A percentile compares a stretch with the other conserved stretches of the same genome.
These are phyloP conservation scores for Pachyrhynchus sulphureomaculatus DNA, from an alignment of 1,140 invertebrate species.

Conservation along the genomic window DNA sequence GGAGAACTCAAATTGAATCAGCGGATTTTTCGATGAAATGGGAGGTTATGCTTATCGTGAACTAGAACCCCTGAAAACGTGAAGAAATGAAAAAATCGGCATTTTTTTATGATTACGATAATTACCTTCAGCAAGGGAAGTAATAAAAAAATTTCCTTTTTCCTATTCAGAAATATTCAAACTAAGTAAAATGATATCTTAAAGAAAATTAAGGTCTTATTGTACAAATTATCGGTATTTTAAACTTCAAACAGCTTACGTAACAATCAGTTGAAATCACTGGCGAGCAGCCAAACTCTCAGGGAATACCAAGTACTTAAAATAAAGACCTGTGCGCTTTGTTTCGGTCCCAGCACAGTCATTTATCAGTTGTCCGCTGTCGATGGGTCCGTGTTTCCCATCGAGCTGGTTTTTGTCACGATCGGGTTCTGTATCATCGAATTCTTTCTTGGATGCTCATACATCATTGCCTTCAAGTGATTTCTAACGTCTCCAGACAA, in stretches of 20 bases:
- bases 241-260: not conserved
- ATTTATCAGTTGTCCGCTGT: constrained; percentile 20
- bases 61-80: too few species aligned
- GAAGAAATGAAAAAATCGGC: too few species aligned
- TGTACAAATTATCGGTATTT: too few species aligned
- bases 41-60: too few species aligned
- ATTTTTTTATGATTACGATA: too few species aligned
- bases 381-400: constrained; percentile 18
- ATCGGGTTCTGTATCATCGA: constrained; percentile 27
- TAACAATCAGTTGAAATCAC: not conserved
- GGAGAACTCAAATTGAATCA: too few species aligned
- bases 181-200: too few species aligned
- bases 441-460: constrained; percentile 29
- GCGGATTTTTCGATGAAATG: too few species aligned
- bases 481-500: constrained; percentile 30
- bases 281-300: not conserved
- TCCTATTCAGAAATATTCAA: too few species aligned
- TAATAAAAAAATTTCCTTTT: too few species aligned
- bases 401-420: constrained; percentile 32
- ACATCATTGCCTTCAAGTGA: constrained; percentile 27
- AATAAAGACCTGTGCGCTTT: constrained; percentile 13
- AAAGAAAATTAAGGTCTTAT: too few species aligned
- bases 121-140: too few species aligned
- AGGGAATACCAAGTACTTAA: not conserved
- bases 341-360: constrained; percentile 13